These are phyloP conservation scores for Lanistes nyassanus DNA, from an alignment of 1,140 invertebrate species.

Conservation along the genomic window DNA sequence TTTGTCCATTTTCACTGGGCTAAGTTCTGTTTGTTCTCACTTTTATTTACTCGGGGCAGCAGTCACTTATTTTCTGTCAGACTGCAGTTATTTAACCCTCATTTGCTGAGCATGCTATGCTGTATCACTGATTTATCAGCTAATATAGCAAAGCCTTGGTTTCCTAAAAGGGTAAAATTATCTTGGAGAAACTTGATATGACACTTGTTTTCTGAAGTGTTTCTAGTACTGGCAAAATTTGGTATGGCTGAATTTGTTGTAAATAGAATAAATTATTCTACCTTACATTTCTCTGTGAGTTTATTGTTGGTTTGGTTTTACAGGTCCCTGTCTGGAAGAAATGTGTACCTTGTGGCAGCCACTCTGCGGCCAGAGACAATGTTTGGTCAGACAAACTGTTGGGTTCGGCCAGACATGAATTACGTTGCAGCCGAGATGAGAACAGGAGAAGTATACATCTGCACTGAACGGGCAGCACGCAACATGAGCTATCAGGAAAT, in stretches of 20 bases:
- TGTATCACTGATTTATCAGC: no score
- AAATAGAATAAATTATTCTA: neutral
- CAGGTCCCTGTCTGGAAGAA: conserved; percentile 51
- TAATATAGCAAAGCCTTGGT: no score
- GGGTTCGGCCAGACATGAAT: conserved; percentile 94
- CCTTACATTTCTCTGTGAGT: neutral
- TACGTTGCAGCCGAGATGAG: conserved; percentile 85
- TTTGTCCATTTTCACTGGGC: no score
- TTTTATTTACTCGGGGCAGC: no score
- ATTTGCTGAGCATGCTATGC: no score
- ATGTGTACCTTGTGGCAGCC: conserved; percentile 92
- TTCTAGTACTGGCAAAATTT: neutral
- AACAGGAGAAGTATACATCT: conserved; percentile 83
- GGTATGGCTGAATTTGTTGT: neutral
- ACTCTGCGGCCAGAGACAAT: conserved; percentile 98
- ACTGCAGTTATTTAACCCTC: no score
- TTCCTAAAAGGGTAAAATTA: neutral
- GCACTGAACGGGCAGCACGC: conserved; percentile 84
- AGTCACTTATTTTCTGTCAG: no score
- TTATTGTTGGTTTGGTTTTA: conserved; percentile 11
- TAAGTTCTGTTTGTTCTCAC: no score
- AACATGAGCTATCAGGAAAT: conserved; percentile 98
- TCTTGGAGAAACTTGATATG: no score
- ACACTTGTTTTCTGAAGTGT: no score
- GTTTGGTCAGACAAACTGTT: conserved; percentile 99